phyloP scores from a whole-genome alignment of 2,797 vertebrate genomes.

The Pipistrellus nathusii region DNA sequence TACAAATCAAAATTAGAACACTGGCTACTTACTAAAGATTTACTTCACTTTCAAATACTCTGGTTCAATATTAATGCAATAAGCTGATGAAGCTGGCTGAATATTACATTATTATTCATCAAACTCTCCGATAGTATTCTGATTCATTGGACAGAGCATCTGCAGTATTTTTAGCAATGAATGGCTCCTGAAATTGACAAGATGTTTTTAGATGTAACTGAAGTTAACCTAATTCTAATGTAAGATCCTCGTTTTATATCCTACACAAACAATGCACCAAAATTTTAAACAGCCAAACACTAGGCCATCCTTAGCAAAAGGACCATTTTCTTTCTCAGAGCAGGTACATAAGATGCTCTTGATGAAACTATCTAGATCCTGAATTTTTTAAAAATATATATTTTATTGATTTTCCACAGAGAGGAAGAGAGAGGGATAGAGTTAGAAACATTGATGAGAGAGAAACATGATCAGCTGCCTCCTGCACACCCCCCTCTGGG shows the following conservation, averaged over 20 bases:
- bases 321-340: slow-evolving; percentile 16
- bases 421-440: too few relatives aligned
- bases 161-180: neutral
- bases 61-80: neutral
- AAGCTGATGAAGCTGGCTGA: neutral
- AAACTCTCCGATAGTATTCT: neutral
- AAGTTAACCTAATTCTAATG: slow-evolving; percentile 50
- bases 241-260: slow-evolving; percentile 26
- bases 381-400: neutral
- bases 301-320: slow-evolving; percentile 51
- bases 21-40: neutral
- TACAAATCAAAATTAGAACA: slow-evolving; percentile 36
- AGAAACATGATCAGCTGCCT: too few relatives aligned
- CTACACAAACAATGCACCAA: slow-evolving; percentile 18
- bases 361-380: neutral
- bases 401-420: too few relatives aligned
- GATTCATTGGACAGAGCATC: neutral
- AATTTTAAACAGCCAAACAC: slow-evolving; percentile 51
- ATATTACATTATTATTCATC: neutral
- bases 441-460: too few relatives aligned
- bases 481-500: too few relatives aligned
- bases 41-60: slow-evolving; percentile 25
- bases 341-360: neutral
- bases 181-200: neutral
- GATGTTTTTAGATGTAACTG: neutral